These are phyloP conservation scores for Escarpia spicata DNA, from an alignment of 2,888 invertebrate genomes.

Conservation along the genomic window DNA sequence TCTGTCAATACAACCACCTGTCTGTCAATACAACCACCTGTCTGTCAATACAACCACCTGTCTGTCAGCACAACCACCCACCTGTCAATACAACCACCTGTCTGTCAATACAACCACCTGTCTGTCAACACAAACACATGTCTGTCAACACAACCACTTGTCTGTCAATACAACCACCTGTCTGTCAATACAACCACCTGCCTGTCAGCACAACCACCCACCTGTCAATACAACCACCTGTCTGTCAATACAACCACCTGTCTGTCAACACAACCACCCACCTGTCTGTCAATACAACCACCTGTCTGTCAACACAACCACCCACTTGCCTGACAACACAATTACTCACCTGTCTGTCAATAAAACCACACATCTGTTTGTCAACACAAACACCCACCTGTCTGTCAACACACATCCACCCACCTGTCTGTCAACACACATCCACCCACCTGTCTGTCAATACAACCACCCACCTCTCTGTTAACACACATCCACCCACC, in stretches of 20 bases:
- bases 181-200: slow-evolving; percentile 73
- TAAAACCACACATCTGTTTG: neutral
- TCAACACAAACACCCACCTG: neutral
- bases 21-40: slow-evolving; percentile 81
- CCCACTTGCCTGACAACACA: no score
- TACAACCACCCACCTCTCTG: slow-evolving; percentile 62
- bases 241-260: slow-evolving; percentile 77
- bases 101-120: neutral
- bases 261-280: slow-evolving; percentile 59
- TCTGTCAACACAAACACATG: neutral
- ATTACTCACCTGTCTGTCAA: no score
- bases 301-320: no score
- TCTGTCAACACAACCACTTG: no score
- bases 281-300: slow-evolving; percentile 84
- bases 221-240: slow-evolving; percentile 72
- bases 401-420: neutral
- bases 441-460: slow-evolving; percentile 81
- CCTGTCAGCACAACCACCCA: no score
- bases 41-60: slow-evolving; percentile 76
- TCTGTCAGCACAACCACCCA: no score
- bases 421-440: slow-evolving; percentile 81
- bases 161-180: slow-evolving; percentile 70
- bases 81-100: no score
- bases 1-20: slow-evolving; percentile 70
- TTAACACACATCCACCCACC: slow-evolving; percentile 67